Base-by-base conservation (phyloP, 2,113 vertebrate species). In the Zosterops pallidus region DNA sequence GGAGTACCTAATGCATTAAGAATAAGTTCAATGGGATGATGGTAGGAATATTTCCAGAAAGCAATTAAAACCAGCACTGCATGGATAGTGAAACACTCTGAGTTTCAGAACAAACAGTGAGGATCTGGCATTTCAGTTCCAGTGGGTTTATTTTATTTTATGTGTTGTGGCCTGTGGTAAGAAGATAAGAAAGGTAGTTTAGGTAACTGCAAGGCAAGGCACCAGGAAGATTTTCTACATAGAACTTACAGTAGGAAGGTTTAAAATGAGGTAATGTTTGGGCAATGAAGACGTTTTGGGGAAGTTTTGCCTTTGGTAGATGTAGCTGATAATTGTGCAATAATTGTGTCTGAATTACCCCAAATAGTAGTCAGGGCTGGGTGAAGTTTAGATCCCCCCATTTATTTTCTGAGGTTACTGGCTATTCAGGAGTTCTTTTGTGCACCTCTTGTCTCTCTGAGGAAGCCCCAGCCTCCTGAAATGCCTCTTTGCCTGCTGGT, bases 1-100 rank as follows among this genome's bases (percentile, higher is more conserved):
- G 68, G 72, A 96, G 86, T 92, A 91, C 88, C 96, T 96, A 97
- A 95, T 91, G 91, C 88, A 90, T 96, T 91, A 96, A 94, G 94
- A 96, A 55, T 83, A 72, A 59, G 59, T 79, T 96, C 94, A 94
- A 70, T 95, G 96, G 95, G 96, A 96, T 95, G 93, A 82, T 94
- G 79, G 94, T 77, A 89, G 90, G 90, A 96, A 97, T 97, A 96
- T 94, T 97, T 97, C 90, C 95, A 96, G 94, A 97, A 97, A 96
- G 89, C 92, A 97, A 94, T 98, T 98, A 96, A 97, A 96, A 90
- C 82, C 39, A 17, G 89, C 86, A 75, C 78, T 95, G 80, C 82
- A 97, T 89, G 90, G 68, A 77, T 80, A 96, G 83, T 88, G 94
- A 97, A 94, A 84, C 68, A 35, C 87, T 96, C 57, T 94, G 83